Percentiles rank a stretch among this genome's conserved stretches.
Evolutionary conservation across 2,797 vertebrate species (phyloP).

Genomic region (Sebastes dallii): DNA sequence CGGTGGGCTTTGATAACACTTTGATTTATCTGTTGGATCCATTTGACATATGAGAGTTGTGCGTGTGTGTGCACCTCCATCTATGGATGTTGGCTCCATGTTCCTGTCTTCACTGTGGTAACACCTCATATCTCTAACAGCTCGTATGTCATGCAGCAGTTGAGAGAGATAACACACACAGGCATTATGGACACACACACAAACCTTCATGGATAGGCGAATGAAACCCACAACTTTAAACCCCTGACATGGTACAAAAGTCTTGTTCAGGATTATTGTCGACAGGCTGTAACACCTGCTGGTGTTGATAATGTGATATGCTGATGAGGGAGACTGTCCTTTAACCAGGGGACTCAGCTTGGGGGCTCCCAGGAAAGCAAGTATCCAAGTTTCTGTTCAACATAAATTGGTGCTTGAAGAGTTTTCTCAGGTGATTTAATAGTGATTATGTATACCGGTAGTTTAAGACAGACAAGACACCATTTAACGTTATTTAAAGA

Average conservation of each 20-base stretch:
- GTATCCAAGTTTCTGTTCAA: neutral
- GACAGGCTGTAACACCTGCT: neutral
- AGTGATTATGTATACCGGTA: neutral
- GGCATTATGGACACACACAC: neutral
- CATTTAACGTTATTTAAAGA: neutral
- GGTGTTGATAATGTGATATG: neutral
- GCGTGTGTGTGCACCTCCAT: slow-evolving; percentile 2
- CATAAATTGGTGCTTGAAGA: neutral
- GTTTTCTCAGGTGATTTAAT: neutral
- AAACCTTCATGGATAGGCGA: neutral
- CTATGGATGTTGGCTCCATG: slow-evolving; percentile 9
- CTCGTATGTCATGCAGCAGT: slow-evolving; percentile 56
- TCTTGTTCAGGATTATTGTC: neutral
- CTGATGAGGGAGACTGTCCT: neutral
- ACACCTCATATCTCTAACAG: slow-evolving; percentile 40
- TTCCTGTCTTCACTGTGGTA: slow-evolving; percentile 24
- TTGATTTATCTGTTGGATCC: no score
- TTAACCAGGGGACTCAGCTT: neutral
- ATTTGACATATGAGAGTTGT: neutral
- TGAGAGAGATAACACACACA: slow-evolving; percentile 30
- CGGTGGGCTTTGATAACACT: neutral
- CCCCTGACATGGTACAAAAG: neutral
- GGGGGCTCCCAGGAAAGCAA: neutral
- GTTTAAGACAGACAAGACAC: neutral
- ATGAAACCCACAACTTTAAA: neutral